Conservation (phyloP, 2,113 vertebrate genomes). For the Hyla sarda region DNA sequence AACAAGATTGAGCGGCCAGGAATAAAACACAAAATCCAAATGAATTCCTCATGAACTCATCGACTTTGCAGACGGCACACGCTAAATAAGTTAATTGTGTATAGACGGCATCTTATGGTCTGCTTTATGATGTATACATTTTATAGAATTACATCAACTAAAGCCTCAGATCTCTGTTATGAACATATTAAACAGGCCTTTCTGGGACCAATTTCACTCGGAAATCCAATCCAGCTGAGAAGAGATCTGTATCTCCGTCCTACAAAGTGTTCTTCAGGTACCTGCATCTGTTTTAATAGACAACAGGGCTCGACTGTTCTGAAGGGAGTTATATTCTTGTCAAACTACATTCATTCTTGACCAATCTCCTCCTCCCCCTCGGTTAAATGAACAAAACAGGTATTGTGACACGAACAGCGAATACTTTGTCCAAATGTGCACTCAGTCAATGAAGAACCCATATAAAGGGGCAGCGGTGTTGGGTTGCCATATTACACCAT, state of each 20-base stretch:
- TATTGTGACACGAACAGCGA: neutral
- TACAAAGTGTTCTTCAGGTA: slow-evolving; percentile 31
- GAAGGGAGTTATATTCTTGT: slow-evolving; percentile 31
- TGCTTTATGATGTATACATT: slow-evolving; percentile 51
- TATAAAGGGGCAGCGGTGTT: neutral
- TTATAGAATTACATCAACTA: slow-evolving; percentile 49
- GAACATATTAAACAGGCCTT: slow-evolving; percentile 47
- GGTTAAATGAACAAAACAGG: neutral
- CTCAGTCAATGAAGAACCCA: neutral
- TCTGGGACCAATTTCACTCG: slow-evolving; percentile 50
- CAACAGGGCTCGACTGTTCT: slow-evolving; percentile 1
- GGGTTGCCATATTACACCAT: slow-evolving; percentile 7
- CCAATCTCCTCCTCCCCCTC: neutral
- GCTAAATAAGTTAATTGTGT: slow-evolving; percentile 33
- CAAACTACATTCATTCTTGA: slow-evolving; percentile 36
- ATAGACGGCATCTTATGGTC: slow-evolving; percentile 13
- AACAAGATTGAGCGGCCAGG: neutral
- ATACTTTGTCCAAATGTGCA: neutral
- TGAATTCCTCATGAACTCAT: slow-evolving; percentile 39
- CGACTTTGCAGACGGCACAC: slow-evolving; percentile 6
- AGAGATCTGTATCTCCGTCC: slow-evolving; percentile 38
- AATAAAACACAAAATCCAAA: slow-evolving; percentile 4
- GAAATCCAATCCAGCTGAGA: slow-evolving; percentile 56
- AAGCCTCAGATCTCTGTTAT: slow-evolving; percentile 29
- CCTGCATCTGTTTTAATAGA: slow-evolving; percentile 39